phyloP scores from a whole-genome alignment of 2,797 vertebrate species.

The Acipenser oxyrinchus region DNA sequence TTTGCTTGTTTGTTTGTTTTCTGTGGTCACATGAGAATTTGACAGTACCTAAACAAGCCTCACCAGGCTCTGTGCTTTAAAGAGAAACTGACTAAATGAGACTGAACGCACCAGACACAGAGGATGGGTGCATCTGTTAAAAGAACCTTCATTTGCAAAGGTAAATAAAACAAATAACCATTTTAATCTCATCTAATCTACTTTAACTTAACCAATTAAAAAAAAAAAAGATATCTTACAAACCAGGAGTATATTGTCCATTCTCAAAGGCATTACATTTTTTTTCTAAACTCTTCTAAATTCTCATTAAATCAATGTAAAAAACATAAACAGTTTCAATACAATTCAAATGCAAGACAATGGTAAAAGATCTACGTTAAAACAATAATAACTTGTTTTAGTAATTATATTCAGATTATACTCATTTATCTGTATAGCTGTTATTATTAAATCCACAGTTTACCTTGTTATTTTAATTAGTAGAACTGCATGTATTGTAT shows the following conservation, averaged over 20 bases:
- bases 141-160: slow-evolving; percentile 93
- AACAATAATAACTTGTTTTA: slow-evolving; percentile 9
- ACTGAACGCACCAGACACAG: slow-evolving; percentile 87
- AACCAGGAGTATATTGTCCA: slow-evolving; percentile 6
- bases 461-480: no score
- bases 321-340: slow-evolving; percentile 43
- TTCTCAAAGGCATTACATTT: slow-evolving; percentile 4
- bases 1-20: slow-evolving; percentile 42
- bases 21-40: slow-evolving; percentile 58
- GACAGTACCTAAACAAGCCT: slow-evolving; percentile 59
- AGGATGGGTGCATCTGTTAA: slow-evolving; percentile 95
- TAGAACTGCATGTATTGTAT: no score
- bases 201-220: slow-evolving; percentile 71
- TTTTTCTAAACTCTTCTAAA: slow-evolving; percentile 1
- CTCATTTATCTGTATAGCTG: no score
- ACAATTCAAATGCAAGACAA: slow-evolving; percentile 41
- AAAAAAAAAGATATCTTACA: slow-evolving; percentile 35
- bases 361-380: slow-evolving; percentile 40
- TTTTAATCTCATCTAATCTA: slow-evolving; percentile 89
- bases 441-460: no score
- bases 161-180: slow-evolving; percentile 91
- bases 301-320: slow-evolving; percentile 33
- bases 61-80: slow-evolving; percentile 53
- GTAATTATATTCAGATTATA: no score
- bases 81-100: slow-evolving; percentile 75